phyloP scores from a whole-genome alignment of 2,888 invertebrate species.

The Scrobipalpa costella region DNA sequence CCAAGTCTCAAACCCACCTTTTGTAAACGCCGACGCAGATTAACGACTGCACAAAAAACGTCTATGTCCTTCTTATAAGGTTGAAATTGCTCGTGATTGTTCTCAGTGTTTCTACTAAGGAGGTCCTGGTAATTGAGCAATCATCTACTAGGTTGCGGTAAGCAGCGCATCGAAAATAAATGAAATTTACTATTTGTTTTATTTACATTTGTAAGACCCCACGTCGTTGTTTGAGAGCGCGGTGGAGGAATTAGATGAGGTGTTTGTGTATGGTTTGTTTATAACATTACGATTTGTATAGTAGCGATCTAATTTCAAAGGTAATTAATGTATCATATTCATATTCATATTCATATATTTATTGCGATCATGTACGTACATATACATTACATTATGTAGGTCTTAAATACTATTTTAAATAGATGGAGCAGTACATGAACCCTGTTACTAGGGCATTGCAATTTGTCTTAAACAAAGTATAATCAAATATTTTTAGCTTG shows the following conservation, averaged over 20 bases:
- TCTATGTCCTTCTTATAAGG: slow-evolving; percentile 64
- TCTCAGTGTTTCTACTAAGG: slow-evolving; percentile 76
- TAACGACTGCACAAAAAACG: slow-evolving; percentile 59
- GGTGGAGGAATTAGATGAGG: slow-evolving; percentile 43
- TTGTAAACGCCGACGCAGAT: slow-evolving; percentile 74
- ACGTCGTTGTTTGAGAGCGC: slow-evolving; percentile 47
- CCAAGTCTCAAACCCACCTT: slow-evolving; percentile 67
- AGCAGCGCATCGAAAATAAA: slow-evolving; percentile 74
- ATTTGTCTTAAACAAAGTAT: no score
- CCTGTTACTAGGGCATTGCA: no score
- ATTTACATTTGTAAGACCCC: slow-evolving; percentile 53
- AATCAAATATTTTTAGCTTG: no score
- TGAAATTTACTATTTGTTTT: slow-evolving; percentile 75
- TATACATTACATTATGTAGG: no score
- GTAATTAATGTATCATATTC: not conserved
- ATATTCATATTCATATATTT: no score
- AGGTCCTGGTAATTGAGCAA: slow-evolving; percentile 81
- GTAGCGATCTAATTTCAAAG: not conserved
- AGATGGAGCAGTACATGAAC: no score
- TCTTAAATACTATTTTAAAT: no score
- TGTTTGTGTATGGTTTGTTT: slow-evolving; percentile 29
- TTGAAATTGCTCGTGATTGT: slow-evolving; percentile 58
- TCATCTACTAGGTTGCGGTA: slow-evolving; percentile 78
- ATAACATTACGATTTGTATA: not conserved
- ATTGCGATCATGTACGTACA: no score